Percentiles rank a stretch among this genome's conserved stretches.
Evolutionary conservation across 2,797 vertebrate genomes (phyloP).

Genomic region (Prionace glauca): DNA sequence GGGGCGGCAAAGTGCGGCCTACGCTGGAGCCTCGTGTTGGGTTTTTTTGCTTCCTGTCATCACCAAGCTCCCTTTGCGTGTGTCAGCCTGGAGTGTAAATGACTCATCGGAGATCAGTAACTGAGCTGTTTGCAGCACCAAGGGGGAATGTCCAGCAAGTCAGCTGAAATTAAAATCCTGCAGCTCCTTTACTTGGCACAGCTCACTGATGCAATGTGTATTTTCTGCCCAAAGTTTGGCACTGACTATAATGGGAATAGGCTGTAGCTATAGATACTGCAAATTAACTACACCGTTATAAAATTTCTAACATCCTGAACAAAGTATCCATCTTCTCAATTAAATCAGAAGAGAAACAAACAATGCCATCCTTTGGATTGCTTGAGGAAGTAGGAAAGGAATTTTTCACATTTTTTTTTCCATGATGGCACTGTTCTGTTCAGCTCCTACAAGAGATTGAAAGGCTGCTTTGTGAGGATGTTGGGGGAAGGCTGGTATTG

Average conservation of each 20-base stretch:
- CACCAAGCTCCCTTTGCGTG: neutral
- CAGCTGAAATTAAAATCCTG: neutral
- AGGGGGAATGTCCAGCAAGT: neutral
- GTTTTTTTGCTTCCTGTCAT: neutral
- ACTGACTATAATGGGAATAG: neutral
- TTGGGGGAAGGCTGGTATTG: neutral
- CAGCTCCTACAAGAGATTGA: neutral
- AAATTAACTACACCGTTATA: neutral
- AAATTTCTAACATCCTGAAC: neutral
- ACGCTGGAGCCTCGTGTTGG: neutral
- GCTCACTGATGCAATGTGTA: neutral
- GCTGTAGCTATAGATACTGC: neutral
- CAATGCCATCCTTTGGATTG: neutral
- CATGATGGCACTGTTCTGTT: neutral
- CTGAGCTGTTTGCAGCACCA: neutral
- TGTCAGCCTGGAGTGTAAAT: neutral
- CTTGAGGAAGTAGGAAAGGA: neutral
- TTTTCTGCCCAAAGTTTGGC: neutral
- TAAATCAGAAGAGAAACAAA: neutral
- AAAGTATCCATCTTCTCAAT: neutral
- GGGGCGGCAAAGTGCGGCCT: neutral
- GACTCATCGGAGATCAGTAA: neutral
- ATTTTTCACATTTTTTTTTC: neutral
- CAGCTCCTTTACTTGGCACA: no score
- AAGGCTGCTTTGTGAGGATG: neutral